These are phyloP conservation scores for Arnoldichthys spilopterus DNA, from an alignment of 2,797 vertebrate genomes.

Conservation along the genomic window DNA sequence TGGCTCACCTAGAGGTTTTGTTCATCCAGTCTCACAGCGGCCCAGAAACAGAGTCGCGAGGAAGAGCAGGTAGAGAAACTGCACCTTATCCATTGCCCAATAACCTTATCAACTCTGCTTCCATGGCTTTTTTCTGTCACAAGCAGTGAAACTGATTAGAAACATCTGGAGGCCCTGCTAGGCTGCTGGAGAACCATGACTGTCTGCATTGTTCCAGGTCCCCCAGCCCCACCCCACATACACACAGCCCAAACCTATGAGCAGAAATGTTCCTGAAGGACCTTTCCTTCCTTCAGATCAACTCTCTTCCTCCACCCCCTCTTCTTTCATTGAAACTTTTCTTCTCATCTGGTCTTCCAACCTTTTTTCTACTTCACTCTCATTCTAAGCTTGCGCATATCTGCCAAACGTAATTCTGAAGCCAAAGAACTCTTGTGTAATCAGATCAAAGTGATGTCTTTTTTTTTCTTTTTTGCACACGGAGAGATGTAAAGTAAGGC, in stretches of 20 bases:
- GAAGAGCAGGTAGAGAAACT: conserved; percentile 12
- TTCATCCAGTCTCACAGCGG: conserved; percentile 58
- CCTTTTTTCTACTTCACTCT: conserved; percentile 35
- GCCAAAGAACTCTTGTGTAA: conserved; percentile 44
- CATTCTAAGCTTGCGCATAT: not conserved
- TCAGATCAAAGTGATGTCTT: conserved; percentile 60
- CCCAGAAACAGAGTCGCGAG: conserved; percentile 35
- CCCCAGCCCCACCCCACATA: conserved; percentile 50
- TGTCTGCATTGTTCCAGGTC: conserved; percentile 65
- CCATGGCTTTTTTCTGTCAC: conserved; percentile 67
- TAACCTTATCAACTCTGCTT: conserved; percentile 50
- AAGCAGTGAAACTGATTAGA: conserved; percentile 75
- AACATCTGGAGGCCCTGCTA: conserved; percentile 74
- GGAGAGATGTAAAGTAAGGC: conserved; percentile 48
- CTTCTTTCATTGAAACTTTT: conserved; percentile 22
- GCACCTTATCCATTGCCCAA: conserved; percentile 44
- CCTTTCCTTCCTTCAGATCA: conserved; percentile 45
- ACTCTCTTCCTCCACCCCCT: not conserved
- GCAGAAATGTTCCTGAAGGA: conserved; percentile 53
- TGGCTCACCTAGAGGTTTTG: conserved; percentile 79
- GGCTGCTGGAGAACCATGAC: conserved; percentile 56
- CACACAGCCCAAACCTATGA: conserved; percentile 50
- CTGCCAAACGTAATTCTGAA: conserved; percentile 43
- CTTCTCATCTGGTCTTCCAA: conserved; percentile 29
- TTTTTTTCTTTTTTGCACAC: conserved; percentile 51